These are phyloP conservation scores for Neomicropteryx cornuta DNA, from an alignment of 1,140 invertebrate genomes.

Conservation along the genomic window DNA sequence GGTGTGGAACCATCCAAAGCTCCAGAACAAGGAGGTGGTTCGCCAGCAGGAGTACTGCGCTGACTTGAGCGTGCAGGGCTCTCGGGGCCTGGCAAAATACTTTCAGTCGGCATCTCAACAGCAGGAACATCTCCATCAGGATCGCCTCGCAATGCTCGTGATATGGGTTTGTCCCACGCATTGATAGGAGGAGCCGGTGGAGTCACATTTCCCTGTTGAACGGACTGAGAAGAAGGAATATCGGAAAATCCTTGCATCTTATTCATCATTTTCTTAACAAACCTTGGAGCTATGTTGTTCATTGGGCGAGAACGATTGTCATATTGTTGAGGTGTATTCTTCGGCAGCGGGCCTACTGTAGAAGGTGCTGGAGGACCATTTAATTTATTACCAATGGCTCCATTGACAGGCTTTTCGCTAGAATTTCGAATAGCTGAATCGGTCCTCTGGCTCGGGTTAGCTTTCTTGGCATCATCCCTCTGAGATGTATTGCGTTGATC, in stretches of 20 bases:
- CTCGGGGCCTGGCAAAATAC: slow-evolving; percentile 23
- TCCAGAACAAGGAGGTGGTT: slow-evolving; percentile 25
- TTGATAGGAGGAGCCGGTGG: slow-evolving; percentile 59
- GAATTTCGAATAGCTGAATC: slow-evolving; percentile 31
- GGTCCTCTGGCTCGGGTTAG: slow-evolving; percentile 28
- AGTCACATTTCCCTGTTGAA: slow-evolving; percentile 33
- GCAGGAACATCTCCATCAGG: slow-evolving; percentile 22
- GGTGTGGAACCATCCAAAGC: slow-evolving; percentile 61
- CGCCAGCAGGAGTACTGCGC: slow-evolving; percentile 46
- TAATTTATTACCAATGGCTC: slow-evolving; percentile 6
- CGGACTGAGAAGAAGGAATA: slow-evolving; percentile 22
- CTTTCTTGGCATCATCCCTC: slow-evolving; percentile 39
- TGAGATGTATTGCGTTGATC: slow-evolving; percentile 37
- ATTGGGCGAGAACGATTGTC: slow-evolving; percentile 43
- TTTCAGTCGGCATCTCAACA: slow-evolving; percentile 30
- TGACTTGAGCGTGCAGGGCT: slow-evolving; percentile 41
- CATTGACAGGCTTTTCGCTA: slow-evolving; percentile 33
- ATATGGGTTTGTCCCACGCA: slow-evolving; percentile 79
- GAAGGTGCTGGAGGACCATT: slow-evolving; percentile 27
- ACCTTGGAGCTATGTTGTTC: slow-evolving; percentile 61
- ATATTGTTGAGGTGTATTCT: slow-evolving; percentile 32
- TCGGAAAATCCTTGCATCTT: slow-evolving; percentile 8
- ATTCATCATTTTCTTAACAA: slow-evolving; percentile 62
- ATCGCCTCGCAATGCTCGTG: slow-evolving; percentile 45
- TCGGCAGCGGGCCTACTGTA: slow-evolving; percentile 23